Evolutionary conservation across 2,113 vertebrate species (phyloP), one percentile per base, ranked within the genome.

Genomic region (Spheniscus mendiculus): DNA sequence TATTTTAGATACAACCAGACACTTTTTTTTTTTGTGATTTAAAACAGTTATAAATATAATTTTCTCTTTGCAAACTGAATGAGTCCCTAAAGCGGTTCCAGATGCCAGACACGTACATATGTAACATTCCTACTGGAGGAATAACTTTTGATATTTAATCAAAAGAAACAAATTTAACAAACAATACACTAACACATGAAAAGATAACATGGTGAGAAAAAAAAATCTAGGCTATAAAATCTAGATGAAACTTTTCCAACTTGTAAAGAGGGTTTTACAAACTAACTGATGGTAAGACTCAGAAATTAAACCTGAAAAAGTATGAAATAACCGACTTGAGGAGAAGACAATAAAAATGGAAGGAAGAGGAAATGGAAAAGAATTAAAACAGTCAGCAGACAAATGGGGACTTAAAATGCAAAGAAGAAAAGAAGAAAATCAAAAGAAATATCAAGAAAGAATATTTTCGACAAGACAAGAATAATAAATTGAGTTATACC

Each of bases 21-120:
- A 77, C 52, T 84, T 84, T 5, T 69, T 36, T 36, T 66, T 92
- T 95, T 83, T 44, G 63, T 94, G 65, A 94, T 90, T 97, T 95
- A 91, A 95, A 90, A 11, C 42, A 40, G 70, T 86, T 97, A 93
- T 96, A 92, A 96, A 94, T 86, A 90, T 40, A 36, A 85, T 61
- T 94, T 93, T 97, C 83, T 79, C 50, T 2, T 77, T 29, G 32
- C 42, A 95, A 90, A 92, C 49, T 5, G 6, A 92, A 55, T 34
- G 58, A 90, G 67, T 96, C 69, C 82, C 95, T 96, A 95, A 96
- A 97, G 97, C 40, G 0, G 56, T 96, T 97, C 92, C 94, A 97
- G 95, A 96, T 96, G 94, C 74, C 74, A 82, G 86, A 38, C 61
- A 15, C 50, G 79, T 58, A 89, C 74, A 53, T 50, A 45, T 25